Evolutionary conservation across 2,113 vertebrate species (phyloP), one percentile per base, ranked within the genome.

Genomic region (Chinchilla lanigera): DNA sequence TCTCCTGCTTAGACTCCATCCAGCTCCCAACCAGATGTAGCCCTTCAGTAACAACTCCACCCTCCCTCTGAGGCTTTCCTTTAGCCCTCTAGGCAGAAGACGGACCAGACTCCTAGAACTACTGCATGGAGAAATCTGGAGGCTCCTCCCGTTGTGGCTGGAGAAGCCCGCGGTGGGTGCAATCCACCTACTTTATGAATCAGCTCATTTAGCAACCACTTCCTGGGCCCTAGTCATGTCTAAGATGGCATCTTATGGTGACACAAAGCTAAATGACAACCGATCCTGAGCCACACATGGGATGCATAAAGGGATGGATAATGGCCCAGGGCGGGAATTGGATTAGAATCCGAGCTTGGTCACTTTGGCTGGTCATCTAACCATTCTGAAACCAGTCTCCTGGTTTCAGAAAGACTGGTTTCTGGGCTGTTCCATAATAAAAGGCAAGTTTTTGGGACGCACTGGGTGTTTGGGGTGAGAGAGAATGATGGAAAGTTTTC

Each of bases 381-480:
- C 41, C 28, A 41, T 17, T 58, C 88, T 87, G 71, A 94, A 94
- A 56, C 75, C 61, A 71, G 50, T 80, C 78, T 92, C 24, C 26
- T 75, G 47, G 47, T 50, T 50, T 50, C 47, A 50, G 47, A 50
- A 9, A 50, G 47, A 50, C 47, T 50, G 47, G 47, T 50, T 85
- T 94, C 60, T 86, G 58, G 61, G 77, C 38, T 63, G 50, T 84
- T 95, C 47, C 69, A 69, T 69, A 69, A n/a, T 69, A 50, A 96
- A 52, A 94, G 88, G 89, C 22, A 60, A 97, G 87, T 19, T 44
- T 93, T 91, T 93, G 60, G 65, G 89, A 96, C 60, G 67, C 82
- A 28, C 0, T 75, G 89, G 33, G 47, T 75, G 9, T 89, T 77
- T 88, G 28, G 24, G 54, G 38, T 71, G 1, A 58, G 65, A 58